Conservation (phyloP, 1,140 invertebrate genomes). For the Drosophila sp. region DNA sequence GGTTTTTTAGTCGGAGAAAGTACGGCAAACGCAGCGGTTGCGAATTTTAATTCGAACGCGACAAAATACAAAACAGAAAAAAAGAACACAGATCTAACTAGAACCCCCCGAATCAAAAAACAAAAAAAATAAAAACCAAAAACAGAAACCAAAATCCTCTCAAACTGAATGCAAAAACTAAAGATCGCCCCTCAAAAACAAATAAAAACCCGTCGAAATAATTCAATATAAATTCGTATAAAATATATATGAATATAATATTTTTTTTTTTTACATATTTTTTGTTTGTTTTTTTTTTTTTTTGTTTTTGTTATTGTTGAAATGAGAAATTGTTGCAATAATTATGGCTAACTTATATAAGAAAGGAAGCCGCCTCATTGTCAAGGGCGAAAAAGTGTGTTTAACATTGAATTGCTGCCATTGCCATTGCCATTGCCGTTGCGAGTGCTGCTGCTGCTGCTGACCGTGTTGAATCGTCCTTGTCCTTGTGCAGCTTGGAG, state of each 20-base stretch:
- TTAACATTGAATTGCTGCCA: conserved; percentile 55
- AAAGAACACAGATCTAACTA: background rate
- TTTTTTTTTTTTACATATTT: background rate
- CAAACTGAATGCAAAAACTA: background rate
- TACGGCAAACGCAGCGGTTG: conserved; percentile 72
- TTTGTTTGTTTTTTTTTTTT: conserved; percentile 1
- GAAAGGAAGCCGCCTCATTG: conserved; percentile 39
- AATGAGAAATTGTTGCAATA: conserved; percentile 34
- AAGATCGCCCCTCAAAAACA: background rate
- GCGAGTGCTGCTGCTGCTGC: conserved; percentile 11
- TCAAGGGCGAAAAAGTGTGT: conserved; percentile 52
- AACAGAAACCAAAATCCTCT: background rate
- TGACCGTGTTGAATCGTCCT: conserved; percentile 52
- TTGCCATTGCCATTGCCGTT: conserved; percentile 33
- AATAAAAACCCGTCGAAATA: conserved; percentile 8
- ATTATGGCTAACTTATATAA: conserved; percentile 57
- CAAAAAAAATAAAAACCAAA: background rate
- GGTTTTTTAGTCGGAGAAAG: conserved; percentile 73
- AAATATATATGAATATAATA: conserved; percentile 3
- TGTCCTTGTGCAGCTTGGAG: conserved; percentile 73
- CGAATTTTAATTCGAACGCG: conserved; percentile 47
- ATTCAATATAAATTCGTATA: conserved; percentile 23
- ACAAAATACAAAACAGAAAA: conserved; percentile 27
- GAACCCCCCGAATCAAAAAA: conserved; percentile 19
- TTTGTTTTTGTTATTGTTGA: background rate